phyloP scores from a whole-genome alignment of 2,797 vertebrate genomes.

The Pseudochirops corinnae region DNA sequence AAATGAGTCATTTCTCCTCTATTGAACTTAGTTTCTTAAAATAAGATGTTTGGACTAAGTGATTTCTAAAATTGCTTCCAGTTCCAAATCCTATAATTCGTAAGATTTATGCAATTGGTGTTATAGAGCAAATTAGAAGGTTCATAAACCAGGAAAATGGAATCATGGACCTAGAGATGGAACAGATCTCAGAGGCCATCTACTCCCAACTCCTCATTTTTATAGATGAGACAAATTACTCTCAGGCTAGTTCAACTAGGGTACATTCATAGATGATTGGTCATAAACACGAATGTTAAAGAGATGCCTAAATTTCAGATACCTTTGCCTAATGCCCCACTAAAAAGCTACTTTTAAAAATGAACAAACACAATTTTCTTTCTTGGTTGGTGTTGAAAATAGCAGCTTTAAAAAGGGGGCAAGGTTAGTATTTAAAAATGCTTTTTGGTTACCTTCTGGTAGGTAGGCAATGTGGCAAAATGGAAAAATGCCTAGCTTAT shows the following conservation, averaged over 20 bases:
- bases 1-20: not conserved
- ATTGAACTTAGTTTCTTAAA: not conserved
- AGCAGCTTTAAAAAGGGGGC: not conserved
- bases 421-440: no score
- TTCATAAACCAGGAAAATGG: not conserved
- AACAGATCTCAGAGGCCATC: not conserved
- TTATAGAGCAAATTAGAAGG: not conserved
- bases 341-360: not conserved
- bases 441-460: no score
- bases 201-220: not conserved
- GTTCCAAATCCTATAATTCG: not conserved
- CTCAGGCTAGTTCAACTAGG: not conserved
- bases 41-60: not conserved
- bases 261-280: not conserved
- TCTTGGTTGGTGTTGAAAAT: not conserved
- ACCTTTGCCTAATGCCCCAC: not conserved
- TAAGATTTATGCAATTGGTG: not conserved
- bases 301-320: not conserved
- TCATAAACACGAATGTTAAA: not conserved
- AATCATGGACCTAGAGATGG: not conserved
- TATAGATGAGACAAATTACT: not conserved
- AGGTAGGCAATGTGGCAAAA: not conserved
- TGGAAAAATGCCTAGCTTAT: not conserved
- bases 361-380: not conserved
- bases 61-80: not conserved